Conservation (phyloP, 1,140 invertebrate species). For the Zaprionus ghesquierei region DNA sequence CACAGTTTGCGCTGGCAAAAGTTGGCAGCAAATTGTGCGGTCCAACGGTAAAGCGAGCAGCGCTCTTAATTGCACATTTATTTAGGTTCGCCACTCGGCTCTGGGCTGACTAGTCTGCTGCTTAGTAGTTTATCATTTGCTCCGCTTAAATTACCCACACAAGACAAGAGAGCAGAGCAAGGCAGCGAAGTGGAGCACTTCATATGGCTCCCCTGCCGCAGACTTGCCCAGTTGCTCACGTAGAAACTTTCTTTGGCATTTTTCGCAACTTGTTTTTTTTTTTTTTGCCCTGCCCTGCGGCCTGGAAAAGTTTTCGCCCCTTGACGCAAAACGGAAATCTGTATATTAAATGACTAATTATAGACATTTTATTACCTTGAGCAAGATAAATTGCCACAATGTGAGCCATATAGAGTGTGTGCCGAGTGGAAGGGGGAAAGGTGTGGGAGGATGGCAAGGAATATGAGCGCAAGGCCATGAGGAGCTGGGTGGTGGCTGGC, state of each 20-base stretch:
- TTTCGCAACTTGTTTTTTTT: slow-evolving; percentile 41
- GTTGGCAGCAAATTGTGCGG: slow-evolving; percentile 77
- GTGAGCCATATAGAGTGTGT: slow-evolving; percentile 26
- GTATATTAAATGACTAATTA: slow-evolving; percentile 82
- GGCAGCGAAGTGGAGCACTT: slow-evolving; percentile 10
- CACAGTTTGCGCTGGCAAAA: slow-evolving; percentile 42
- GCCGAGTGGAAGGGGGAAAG: neutral
- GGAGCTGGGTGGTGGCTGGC: neutral
- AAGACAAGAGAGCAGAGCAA: slow-evolving; percentile 1
- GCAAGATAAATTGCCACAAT: slow-evolving; percentile 74
- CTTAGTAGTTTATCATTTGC: slow-evolving; percentile 81
- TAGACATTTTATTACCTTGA: slow-evolving; percentile 81
- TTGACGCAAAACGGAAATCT: slow-evolving; percentile 81
- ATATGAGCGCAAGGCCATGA: neutral
- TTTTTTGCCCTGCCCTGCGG: slow-evolving; percentile 27
- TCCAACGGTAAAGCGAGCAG: slow-evolving; percentile 74
- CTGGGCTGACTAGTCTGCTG: slow-evolving; percentile 41
- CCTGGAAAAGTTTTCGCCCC: slow-evolving; percentile 71
- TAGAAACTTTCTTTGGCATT: slow-evolving; percentile 63
- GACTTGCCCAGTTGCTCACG: slow-evolving; percentile 12
- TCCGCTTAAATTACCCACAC: slow-evolving; percentile 72
- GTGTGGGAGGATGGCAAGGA: neutral
- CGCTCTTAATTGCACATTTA: slow-evolving; percentile 80
- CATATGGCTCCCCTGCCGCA: slow-evolving; percentile 23
- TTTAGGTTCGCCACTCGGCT: slow-evolving; percentile 71